These are phyloP conservation scores for Periphyllus acericola DNA, from an alignment of 2,888 invertebrate species.

Conservation along the genomic window DNA sequence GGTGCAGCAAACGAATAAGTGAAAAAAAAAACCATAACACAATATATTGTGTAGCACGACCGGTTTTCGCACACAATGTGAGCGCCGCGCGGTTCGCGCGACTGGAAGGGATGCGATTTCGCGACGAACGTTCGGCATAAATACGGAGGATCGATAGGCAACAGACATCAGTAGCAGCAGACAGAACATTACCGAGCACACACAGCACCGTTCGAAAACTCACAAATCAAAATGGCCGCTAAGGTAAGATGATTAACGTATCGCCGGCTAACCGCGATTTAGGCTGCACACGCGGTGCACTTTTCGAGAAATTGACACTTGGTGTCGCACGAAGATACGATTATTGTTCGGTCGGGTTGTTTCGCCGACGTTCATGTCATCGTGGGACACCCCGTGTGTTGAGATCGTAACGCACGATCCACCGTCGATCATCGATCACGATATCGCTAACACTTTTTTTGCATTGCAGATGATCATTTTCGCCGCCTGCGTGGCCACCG, in stretches of 20 bases:
- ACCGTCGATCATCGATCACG: too few species aligned
- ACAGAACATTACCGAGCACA: background rate
- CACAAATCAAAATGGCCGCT: slow-evolving; percentile 33
- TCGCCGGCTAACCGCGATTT: too few species aligned
- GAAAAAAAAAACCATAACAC: too few species aligned
- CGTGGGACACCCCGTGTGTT: too few species aligned
- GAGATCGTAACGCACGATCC: too few species aligned
- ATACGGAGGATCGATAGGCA: background rate
- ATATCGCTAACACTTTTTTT: background rate
- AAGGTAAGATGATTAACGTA: background rate
- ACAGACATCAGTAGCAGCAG: background rate
- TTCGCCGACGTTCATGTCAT: too few species aligned
- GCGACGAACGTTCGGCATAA: background rate
- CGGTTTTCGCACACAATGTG: background rate
- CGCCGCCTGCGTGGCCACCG: slow-evolving; percentile 64
- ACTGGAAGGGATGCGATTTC: background rate
- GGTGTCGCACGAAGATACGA: background rate
- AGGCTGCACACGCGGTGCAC: too few species aligned
- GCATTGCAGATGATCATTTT: slow-evolving; percentile 44
- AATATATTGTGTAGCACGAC: background rate
- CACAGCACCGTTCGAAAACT: background rate
- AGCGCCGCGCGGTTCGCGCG: background rate
- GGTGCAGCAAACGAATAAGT: too few species aligned
- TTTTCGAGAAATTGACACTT: too few species aligned
- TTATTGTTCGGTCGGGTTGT: too few species aligned